phyloP scores from a whole-genome alignment of 2,113 vertebrate species.

The Panthera tigris region DNA sequence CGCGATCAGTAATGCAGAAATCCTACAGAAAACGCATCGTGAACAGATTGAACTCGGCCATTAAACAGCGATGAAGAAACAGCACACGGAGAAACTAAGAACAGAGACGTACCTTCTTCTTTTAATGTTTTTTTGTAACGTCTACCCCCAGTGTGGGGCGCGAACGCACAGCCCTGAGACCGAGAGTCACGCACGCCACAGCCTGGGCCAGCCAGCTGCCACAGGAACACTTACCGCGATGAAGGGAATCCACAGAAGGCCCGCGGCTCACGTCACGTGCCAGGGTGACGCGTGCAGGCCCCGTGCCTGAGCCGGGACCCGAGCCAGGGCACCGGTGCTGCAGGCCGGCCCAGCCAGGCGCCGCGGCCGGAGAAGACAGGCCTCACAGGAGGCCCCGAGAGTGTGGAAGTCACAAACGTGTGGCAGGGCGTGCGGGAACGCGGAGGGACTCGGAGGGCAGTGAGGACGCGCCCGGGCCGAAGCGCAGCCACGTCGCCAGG shows the following conservation, averaged over 20 bases:
- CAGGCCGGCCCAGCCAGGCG: too few species aligned
- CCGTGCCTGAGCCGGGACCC: background rate
- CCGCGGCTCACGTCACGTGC: rapidly evolving
- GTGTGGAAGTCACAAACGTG: too few species aligned
- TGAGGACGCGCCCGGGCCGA: too few species aligned
- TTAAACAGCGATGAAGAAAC: rapidly evolving
- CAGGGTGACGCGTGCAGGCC: background rate
- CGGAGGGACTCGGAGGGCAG: too few species aligned
- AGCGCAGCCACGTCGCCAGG: too few species aligned
- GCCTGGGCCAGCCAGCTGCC: rapidly evolving
- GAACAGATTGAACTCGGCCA: rapidly evolving
- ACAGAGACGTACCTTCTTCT: rapidly evolving
- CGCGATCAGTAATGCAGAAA: rapidly evolving
- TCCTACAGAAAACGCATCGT: rapidly evolving
- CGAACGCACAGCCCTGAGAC: rapidly evolving
- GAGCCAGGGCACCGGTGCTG: background rate
- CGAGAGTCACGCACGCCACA: rapidly evolving
- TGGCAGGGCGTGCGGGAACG: too few species aligned
- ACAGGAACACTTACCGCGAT: rapidly evolving
- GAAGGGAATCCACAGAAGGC: too few species aligned
- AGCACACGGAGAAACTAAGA: background rate
- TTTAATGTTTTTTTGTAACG: rapidly evolving
- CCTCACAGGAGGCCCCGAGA: too few species aligned
- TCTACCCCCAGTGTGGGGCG: background rate
- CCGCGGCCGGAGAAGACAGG: too few species aligned